Percentiles rank a stretch among this genome's conserved stretches.
phyloP scores from a whole-genome alignment of 2,797 vertebrate genomes.

The Tachyglossus aculeatus region DNA sequence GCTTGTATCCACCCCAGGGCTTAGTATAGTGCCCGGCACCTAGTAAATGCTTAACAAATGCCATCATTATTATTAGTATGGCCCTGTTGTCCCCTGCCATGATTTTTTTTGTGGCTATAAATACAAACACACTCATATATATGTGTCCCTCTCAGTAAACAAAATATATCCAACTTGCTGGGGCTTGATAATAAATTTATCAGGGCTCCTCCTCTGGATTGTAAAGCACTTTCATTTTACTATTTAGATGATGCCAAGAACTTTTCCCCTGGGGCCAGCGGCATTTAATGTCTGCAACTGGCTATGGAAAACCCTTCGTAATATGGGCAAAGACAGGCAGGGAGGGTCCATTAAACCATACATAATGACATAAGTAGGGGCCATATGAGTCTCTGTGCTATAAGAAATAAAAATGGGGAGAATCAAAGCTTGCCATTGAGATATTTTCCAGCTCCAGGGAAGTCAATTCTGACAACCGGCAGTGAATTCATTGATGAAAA shows the following conservation, averaged over 20 bases:
- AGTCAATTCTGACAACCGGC: neutral
- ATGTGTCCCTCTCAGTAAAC: no score
- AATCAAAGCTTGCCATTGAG: neutral
- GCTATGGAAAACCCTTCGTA: neutral
- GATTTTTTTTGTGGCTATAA: neutral
- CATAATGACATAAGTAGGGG: neutral
- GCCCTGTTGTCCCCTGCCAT: neutral
- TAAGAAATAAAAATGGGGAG: neutral
- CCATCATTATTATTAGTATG: no score
- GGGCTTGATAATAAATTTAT: no score
- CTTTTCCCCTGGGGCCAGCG: neutral
- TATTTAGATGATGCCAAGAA: neutral
- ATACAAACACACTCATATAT: neutral
- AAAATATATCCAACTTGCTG: no score
- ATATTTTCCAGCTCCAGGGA: slow-evolving; percentile 19
- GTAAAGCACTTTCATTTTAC: neutral
- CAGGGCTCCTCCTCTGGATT: neutral
- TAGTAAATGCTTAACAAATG: no score
- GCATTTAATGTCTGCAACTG: neutral
- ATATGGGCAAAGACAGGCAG: neutral
- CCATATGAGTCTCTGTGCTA: neutral
- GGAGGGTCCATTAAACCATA: neutral
- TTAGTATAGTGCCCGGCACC: no score
- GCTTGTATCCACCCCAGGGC: no score
- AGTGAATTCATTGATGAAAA: neutral